Evolutionary conservation across 1,140 invertebrate genomes (phyloP).

Genomic region (Laupala kohalensis): DNA sequence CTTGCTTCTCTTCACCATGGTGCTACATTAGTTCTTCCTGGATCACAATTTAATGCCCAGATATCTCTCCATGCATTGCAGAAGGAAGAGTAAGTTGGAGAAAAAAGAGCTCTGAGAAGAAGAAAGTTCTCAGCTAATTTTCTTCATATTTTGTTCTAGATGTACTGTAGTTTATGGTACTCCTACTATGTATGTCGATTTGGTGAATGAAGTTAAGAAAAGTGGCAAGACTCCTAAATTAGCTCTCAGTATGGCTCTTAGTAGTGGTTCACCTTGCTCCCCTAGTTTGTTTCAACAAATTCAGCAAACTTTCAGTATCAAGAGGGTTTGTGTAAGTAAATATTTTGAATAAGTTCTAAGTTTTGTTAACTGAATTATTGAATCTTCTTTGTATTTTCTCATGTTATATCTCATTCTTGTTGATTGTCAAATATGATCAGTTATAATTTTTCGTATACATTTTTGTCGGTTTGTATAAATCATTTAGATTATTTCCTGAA

Average conservation of each 20-base stretch:
- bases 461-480: neutral
- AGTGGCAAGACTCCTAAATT: neutral
- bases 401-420: no score
- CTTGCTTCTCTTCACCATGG: conserved; percentile 49
- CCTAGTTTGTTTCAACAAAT: neutral
- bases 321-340: neutral
- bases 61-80: conserved; percentile 51
- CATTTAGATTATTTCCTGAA: neutral
- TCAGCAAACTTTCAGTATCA: neutral
- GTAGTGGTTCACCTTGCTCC: neutral
- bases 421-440: no score
- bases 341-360: conserved; percentile 31
- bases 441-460: no score
- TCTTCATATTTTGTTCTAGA: conserved; percentile 26
- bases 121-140: neutral
- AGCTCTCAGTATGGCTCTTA: neutral
- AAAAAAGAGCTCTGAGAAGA: neutral
- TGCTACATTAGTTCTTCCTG: conserved; percentile 54
- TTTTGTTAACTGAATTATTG: neutral
- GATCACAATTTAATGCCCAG: conserved; percentile 50
- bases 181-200: conserved; percentile 93
- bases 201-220: conserved; percentile 30
- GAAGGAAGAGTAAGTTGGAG: conserved; percentile 48
- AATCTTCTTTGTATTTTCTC: no score
- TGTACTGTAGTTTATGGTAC: conserved; percentile 77